Percentiles rank a stretch among this genome's conserved stretches.
These are phyloP conservation scores for Spea bombifrons DNA, from an alignment of 2,113 vertebrate species.

Conservation along the genomic window DNA sequence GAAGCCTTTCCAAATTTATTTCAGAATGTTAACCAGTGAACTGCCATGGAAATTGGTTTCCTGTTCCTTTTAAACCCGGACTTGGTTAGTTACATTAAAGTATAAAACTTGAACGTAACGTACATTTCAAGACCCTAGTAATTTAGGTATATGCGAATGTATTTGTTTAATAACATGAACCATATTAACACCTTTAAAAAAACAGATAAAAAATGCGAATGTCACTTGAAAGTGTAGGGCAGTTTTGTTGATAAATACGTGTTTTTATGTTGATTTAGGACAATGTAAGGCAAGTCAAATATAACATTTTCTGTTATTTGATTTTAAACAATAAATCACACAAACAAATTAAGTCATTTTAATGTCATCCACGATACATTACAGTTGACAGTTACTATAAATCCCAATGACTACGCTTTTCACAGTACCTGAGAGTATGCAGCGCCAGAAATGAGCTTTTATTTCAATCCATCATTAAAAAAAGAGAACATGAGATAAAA, in stretches of 20 bases:
- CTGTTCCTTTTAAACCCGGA: slow-evolving; percentile 24
- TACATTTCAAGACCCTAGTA: too few relatives aligned
- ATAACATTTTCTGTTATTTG: slow-evolving; percentile 76
- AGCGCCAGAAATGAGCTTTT: slow-evolving; percentile 84
- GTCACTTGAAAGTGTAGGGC: too few relatives aligned
- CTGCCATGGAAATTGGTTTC: slow-evolving; percentile 17
- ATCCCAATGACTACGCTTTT: slow-evolving; percentile 80
- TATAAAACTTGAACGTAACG: too few relatives aligned
- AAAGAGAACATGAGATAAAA: slow-evolving; percentile 74
- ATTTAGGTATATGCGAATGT: too few relatives aligned
- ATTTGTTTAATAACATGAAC: too few relatives aligned
- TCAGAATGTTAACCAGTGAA: too few relatives aligned
- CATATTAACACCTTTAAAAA: too few relatives aligned
- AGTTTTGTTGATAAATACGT: slow-evolving; percentile 70
- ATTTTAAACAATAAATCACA: slow-evolving; percentile 79
- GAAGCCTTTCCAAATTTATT: too few relatives aligned
- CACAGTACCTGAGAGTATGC: slow-evolving; percentile 74
- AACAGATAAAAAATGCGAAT: too few relatives aligned
- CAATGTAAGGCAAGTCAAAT: slow-evolving; percentile 60
- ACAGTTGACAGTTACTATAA: slow-evolving; percentile 81
- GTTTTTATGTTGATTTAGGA: slow-evolving; percentile 79
- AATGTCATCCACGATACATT: slow-evolving; percentile 79
- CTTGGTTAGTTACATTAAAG: background rate
- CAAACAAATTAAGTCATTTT: slow-evolving; percentile 83
- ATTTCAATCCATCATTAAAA: slow-evolving; percentile 79